Base-by-base conservation (phyloP, 2,113 vertebrate species). In the Motacilla tschutschensis region DNA sequence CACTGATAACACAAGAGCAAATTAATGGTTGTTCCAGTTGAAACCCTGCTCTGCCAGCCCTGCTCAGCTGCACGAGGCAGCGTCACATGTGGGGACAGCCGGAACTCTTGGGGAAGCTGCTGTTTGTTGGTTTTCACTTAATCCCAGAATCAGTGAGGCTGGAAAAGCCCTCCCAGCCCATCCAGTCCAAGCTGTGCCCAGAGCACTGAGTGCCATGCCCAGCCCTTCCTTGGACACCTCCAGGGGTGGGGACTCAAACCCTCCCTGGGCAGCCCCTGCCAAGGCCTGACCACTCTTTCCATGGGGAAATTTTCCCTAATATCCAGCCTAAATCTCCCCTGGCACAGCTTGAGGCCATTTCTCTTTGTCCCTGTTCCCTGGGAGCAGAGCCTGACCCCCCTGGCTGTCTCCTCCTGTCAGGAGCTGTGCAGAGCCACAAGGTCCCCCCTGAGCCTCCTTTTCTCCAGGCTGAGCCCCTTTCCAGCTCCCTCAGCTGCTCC, bases 11-110 rank as follows among this genome's bases (percentile, higher is more conserved):
- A 54, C n/a, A 76, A 67, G 75, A 92, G 79, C 46, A 70, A 53
- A 28, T 91, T 78, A 87, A 26, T 36, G 36, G 47, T 65, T 79
- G 73, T 80, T 85, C 21, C 67, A 48, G 66, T 84, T 74, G 33
- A 24, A 15, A 13, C 33, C 6, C 38, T 72, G 59, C 44, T 58
- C 67, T 73, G 59, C 67, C 76, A 80, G 17, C 50, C 53, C 29
- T 65, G 76, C 36, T 62, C 65, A 46, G 51, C 71, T 88, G 85
- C 11, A 5, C 0, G 8, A 73, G 24, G 57, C 83, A 11, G 48
- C 43, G 10, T 41, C 20, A 12, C 44, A 35, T 0, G 2, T 24
- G 8, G 19, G 50, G 48, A 41, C n/a, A 33, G 65, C 47, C 53
- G 43, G 35, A 71, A 14, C 25, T 26, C 36, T 8, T 38, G 63